Conservation (phyloP, 1,140 invertebrate species). For the Phenacoccus solenopsis region DNA sequence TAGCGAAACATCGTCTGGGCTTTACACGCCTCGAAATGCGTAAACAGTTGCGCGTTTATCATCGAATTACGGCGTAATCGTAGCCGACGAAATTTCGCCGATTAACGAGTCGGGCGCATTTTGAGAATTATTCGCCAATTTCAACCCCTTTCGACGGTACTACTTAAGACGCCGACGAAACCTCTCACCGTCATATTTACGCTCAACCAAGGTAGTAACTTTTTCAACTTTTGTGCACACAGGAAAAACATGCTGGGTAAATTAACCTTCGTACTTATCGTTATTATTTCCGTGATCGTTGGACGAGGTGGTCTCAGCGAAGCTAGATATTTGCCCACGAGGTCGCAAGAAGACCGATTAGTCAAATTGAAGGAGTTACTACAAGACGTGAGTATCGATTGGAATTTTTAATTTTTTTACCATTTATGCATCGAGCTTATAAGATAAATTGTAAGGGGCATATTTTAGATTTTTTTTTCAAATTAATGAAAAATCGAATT, state of each 20-base stretch:
- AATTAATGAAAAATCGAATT: no score
- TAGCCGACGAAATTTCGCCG: background rate
- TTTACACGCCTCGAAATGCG: no score
- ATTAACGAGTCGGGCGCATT: no score
- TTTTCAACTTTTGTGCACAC: background rate
- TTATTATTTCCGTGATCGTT: conserved; percentile 11
- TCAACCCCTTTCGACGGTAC: background rate
- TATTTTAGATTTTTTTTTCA: no score
- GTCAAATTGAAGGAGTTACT: conserved; percentile 32
- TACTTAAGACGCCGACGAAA: background rate
- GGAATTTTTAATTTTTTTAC: background rate
- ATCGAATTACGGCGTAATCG: no score
- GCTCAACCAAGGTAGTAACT: background rate
- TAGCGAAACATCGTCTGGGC: no score
- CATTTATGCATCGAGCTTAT: no score
- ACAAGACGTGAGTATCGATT: conserved; percentile 31
- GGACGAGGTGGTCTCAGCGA: conserved; percentile 19
- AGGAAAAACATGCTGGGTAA: background rate
- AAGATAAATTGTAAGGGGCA: no score
- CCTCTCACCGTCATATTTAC: no score
- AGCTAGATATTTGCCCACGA: conserved; percentile 32
- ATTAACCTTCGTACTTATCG: background rate
- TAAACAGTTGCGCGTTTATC: no score
- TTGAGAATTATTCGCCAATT: no score
- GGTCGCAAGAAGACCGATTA: conserved; percentile 32